A percentile compares a stretch with the other conserved stretches of the same genome.
These are phyloP conservation scores for Dicaeum eximium DNA, from an alignment of 2,113 vertebrate genomes.

Conservation along the genomic window DNA sequence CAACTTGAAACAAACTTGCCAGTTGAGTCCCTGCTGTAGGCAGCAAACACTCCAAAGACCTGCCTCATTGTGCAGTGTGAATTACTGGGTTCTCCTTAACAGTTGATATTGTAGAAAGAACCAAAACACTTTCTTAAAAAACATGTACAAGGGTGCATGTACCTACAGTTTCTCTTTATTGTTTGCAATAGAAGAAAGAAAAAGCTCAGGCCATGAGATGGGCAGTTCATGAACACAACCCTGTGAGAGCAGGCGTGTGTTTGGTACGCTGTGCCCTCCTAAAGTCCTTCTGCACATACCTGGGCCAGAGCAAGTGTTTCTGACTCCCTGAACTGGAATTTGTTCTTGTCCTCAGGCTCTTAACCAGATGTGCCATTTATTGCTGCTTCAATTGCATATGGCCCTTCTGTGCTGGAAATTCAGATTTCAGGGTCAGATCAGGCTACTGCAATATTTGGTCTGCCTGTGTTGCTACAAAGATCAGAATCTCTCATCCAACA, in stretches of 20 bases:
- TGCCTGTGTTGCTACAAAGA: accelerated
- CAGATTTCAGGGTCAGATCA: not conserved
- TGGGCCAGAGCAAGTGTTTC: not conserved
- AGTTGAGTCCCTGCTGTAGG: not conserved
- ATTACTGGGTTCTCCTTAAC: not conserved
- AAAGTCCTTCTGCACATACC: not conserved
- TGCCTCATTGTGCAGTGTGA: accelerated
- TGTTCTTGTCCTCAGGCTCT: not conserved
- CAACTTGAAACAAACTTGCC: not conserved
- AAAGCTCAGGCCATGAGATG: accelerated
- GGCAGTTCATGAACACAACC: not conserved
- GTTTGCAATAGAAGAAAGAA: not conserved
- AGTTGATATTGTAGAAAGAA: not conserved
- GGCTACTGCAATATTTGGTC: not conserved
- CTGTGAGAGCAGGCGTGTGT: not conserved
- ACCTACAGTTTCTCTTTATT: not conserved
- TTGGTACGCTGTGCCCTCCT: not conserved
- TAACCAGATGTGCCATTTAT: not conserved
- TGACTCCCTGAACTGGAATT: not conserved
- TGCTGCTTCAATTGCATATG: not conserved
- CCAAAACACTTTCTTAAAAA: not conserved
- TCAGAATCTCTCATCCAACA: not conserved
- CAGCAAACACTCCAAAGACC: not conserved
- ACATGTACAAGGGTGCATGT: not conserved
- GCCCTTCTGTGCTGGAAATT: not conserved